Base-by-base conservation (phyloP, 2,797 vertebrate species). In the Hydrophis major region DNA sequence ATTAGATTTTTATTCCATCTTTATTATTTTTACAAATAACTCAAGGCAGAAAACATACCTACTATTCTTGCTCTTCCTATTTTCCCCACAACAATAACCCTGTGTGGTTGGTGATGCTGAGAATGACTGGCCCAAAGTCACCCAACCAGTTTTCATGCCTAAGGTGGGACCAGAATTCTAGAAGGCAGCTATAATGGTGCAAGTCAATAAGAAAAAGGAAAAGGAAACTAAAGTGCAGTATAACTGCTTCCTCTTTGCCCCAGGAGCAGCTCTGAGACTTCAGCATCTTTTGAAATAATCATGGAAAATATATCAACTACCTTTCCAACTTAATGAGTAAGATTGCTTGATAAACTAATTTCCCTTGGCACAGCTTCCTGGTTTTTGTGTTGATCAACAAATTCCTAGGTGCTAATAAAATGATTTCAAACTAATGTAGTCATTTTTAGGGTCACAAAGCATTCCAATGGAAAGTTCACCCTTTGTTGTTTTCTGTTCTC, bases 401-500 rank as follows among this genome's bases (percentile, higher is more conserved):
- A 93, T 47, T 92, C 86, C 57, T 53, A 86, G 25, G 50, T 47
- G 56, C n/a, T 91, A 94, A 89, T 88, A 61, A 92, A 93, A 91
- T 0, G 0, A 87, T n/a, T 86, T n/a, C 16, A 60, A 86, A 59
- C 93, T 56, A 95, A 69, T 91, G 63, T 92, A 69, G 55, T 86
- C 50, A 6, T 87, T 50, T 32, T 87, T 55, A 20, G 74, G 22
- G 42, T 25, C 42, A 89, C 91, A 69, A 37, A 74, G 91, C 91
- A 95, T 88, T 83, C 60, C 69, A 86, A 83, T 47, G 28, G 89
- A 91, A 91, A 2, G 1, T 55, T 92, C 90, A 53, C 27, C 91
- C 92, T 94, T 57, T 88, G 37, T 32, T 88, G 37, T 88, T 88
- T 94, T 83, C 27, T 55, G 0, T 93, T 90, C 0, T 22, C 69